Percentiles rank a stretch among this genome's conserved stretches.
These are phyloP conservation scores for pig (Sus scrofa) DNA, from an alignment of 2,113 vertebrate genomes.

Conservation along the genomic window T2T-Sscrofa CM000826.6:103242501-103243000, in stretches of 20 bases:
- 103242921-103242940: background rate
- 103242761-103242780: background rate
- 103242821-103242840: background rate
- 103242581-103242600: background rate
- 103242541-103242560: background rate
- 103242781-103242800: background rate
- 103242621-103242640: background rate
- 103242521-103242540: background rate
- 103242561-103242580: background rate
- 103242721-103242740: background rate
- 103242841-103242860: background rate
- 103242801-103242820: background rate
- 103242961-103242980: background rate
- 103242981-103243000: background rate
- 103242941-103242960: background rate
- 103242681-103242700: background rate
- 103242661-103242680: background rate
- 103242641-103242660: background rate
- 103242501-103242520: background rate
- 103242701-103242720: background rate
- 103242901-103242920: background rate
- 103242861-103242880: background rate
- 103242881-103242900: background rate
- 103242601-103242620: background rate
- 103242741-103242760: background rate